phyloP scores from a whole-genome alignment of 2,888 invertebrate species.

The Cantharis nigra region DNA sequence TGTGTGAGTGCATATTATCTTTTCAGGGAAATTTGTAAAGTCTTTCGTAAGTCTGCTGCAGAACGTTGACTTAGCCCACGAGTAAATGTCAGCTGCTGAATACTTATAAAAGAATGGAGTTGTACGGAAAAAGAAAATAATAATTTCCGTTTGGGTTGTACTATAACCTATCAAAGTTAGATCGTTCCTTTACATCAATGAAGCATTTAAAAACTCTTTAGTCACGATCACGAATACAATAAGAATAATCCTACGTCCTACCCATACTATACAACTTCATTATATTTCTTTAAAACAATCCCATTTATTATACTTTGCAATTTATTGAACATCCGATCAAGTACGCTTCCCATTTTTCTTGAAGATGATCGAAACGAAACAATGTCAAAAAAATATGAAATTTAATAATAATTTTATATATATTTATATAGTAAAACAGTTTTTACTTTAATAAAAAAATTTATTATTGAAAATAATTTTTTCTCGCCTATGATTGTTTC shows the following conservation, averaged over 20 bases:
- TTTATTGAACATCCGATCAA: neutral
- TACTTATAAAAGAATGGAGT: neutral
- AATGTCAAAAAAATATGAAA: no score
- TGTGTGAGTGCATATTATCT: conserved; percentile 4
- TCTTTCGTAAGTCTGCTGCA: neutral
- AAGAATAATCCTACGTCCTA: neutral
- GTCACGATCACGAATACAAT: neutral
- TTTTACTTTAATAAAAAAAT: no score
- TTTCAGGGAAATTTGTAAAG: conserved; percentile 5
- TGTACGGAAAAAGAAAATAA: neutral
- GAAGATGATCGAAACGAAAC: no score
- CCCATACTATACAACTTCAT: neutral
- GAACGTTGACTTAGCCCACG: neutral
- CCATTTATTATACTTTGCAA: neutral
- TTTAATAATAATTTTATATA: no score
- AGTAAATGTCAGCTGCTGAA: neutral
- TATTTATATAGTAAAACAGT: no score
- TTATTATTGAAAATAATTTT: no score
- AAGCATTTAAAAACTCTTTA: neutral
- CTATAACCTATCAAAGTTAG: neutral
- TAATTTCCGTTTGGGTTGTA: neutral
- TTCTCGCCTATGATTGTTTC: neutral
- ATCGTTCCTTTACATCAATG: neutral
- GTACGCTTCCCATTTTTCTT: neutral
- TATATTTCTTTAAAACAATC: neutral